phyloP scores from a whole-genome alignment of 2,113 vertebrate genomes.

The Ardeotis arabs region DNA sequence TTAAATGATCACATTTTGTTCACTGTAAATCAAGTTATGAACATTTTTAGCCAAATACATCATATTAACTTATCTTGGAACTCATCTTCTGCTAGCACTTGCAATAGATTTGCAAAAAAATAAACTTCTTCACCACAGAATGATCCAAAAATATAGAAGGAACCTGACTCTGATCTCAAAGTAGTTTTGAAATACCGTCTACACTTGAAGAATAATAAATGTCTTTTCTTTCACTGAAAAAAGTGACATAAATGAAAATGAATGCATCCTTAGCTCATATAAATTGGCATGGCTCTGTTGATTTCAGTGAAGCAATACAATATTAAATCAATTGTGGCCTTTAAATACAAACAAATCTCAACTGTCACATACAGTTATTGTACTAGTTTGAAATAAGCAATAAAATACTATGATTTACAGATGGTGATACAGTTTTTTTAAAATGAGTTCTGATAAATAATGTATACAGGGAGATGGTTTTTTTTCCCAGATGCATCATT shows the following conservation, averaged over 20 bases:
- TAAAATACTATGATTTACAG: neutral
- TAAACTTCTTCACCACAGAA: neutral
- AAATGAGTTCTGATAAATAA: neutral
- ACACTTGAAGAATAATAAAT: neutral
- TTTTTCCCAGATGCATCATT: neutral
- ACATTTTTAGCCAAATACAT: neutral
- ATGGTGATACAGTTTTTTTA: neutral
- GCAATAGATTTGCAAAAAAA: neutral
- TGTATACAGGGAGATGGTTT: neutral
- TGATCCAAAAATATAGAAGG: neutral
- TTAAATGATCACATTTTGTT: neutral
- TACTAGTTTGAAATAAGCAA: neutral
- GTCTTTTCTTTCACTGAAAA: neutral
- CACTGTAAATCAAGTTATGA: neutral
- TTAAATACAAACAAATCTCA: neutral
- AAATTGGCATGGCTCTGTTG: neutral
- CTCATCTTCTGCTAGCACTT: neutral
- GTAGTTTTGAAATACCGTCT: neutral
- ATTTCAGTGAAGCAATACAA: neutral
- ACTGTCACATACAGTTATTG: neutral
- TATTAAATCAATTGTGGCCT: neutral
- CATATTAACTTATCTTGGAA: neutral
- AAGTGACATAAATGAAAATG: neutral
- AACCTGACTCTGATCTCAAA: neutral
- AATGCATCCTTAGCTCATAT: neutral